Conservation (phyloP, 92 coral and sea anemone genomes). For the Isaurus tuberculatus region DNA sequence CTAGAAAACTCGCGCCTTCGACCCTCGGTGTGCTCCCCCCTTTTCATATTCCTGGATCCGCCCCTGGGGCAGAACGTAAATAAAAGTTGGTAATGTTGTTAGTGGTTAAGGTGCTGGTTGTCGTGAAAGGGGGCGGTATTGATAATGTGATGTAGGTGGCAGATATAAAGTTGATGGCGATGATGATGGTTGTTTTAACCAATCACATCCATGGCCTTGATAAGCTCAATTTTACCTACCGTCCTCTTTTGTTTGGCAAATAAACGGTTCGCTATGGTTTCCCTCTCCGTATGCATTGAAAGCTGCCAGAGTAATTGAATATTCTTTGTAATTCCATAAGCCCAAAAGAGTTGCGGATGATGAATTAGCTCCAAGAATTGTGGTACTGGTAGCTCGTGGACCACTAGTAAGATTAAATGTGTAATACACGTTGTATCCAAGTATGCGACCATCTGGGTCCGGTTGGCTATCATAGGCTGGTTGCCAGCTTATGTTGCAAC, state of each 20-base stretch:
- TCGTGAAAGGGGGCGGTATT: no score
- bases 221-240: background rate
- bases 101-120: no score
- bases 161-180: no score
- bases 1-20: no score
- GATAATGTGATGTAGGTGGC: no score
- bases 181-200: no score
- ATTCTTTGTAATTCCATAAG: slow-evolving; percentile 30
- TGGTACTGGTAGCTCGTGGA: background rate
- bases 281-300: slow-evolving; percentile 35
- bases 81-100: no score
- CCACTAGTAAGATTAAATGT: slow-evolving; percentile 38
- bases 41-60: no score
- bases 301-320: slow-evolving; percentile 25
- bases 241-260: slow-evolving; percentile 35
- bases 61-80: no score
- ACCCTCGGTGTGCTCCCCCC: no score
- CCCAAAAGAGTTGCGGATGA: slow-evolving; percentile 5
- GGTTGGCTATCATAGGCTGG: slow-evolving; percentile 32
- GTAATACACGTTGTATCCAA: slow-evolving; percentile 41
- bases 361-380: slow-evolving; percentile 7
- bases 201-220: no score
- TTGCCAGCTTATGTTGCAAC: slow-evolving; percentile 31
- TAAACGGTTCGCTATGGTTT: slow-evolving; percentile 5
- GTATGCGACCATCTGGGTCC: slow-evolving; percentile 34